Evolutionary conservation across 2,888 invertebrate genomes (phyloP), one percentile per base, ranked within the genome.

Genomic region (Glaucopsyche alexis): DNA sequence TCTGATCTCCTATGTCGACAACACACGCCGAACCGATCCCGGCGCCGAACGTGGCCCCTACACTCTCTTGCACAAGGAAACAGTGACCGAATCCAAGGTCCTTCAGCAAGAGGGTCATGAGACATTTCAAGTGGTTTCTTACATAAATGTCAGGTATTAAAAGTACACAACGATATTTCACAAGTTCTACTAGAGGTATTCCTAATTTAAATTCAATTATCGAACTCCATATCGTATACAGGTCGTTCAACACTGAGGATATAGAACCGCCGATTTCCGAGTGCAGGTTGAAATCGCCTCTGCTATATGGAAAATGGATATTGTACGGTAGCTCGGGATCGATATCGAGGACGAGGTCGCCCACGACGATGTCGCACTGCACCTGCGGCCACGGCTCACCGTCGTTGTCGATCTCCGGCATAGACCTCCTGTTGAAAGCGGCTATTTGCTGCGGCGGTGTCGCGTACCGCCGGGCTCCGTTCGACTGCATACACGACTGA

Each of bases 1-100:
- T 99, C 85, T 98, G 98, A 84, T 98, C 98, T 0, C 99, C 99
- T 72, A 99, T 96, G 85, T 99, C 98, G 0, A 99, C 97, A 0
- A 99, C 98, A 89, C 99, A 99, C 0, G 98, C 98, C 82, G 96
- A 97, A 1, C 93, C 93, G 9, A 93, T 91, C 0, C 93, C 93
- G 52, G 93, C 93, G 0, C 93, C 93, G 78, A 93, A 93, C 7
- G 93, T 93, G 0, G 93, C 93, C 11, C 92, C 93, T 0, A 93
- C 90, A 87, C 90, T 89, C 83, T 96, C 96, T 92, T 97, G 97
- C n/a, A 97, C 93, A 6, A 97, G 89, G 83, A 97, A 96, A 82
- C 97, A 98, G 69, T 96, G 95, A 47, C 96, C 96, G 82, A 98
- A 98, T 8, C 97, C 97, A 81, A 99, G 94, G 79, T 96, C 96